Evolutionary conservation across 92 coral and sea anemone genomes (phyloP).

Genomic region (Zoanthus sansibaricus): DNA sequence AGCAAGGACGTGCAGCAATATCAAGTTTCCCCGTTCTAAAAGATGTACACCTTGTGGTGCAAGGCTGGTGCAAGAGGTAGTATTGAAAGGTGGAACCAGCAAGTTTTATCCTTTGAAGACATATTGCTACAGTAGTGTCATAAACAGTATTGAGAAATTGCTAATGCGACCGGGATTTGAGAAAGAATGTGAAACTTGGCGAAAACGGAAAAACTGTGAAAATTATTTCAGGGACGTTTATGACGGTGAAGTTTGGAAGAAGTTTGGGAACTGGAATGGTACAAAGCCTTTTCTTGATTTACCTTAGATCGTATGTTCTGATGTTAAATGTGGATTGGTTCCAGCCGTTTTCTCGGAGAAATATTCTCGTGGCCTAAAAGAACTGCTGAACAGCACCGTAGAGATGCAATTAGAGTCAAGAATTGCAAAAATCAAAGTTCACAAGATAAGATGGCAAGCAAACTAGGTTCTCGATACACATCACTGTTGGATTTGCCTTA

Average conservation of each 20-base stretch:
- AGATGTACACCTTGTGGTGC: slow-evolving; percentile 8
- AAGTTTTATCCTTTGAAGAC: slow-evolving; percentile 26
- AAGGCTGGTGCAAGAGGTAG: background rate
- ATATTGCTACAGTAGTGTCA: slow-evolving; percentile 2
- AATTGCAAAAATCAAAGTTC: slow-evolving; percentile 55
- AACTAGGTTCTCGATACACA: slow-evolving; percentile 50
- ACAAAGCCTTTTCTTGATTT: slow-evolving; percentile 33
- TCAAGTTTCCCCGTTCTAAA: background rate
- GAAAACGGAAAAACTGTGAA: background rate
- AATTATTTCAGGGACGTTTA: slow-evolving; percentile 48
- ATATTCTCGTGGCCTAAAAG: slow-evolving; percentile 56
- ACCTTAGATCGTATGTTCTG: slow-evolving; percentile 46
- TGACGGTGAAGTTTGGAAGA: slow-evolving; percentile 68
- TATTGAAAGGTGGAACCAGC: background rate
- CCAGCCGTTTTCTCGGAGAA: slow-evolving; percentile 56
- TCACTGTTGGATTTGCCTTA: slow-evolving; percentile 42
- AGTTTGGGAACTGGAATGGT: slow-evolving; percentile 47
- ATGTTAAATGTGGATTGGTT: slow-evolving; percentile 64
- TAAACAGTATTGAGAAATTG: slow-evolving; percentile 17
- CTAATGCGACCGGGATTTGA: slow-evolving; percentile 9
- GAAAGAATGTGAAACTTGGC: background rate
- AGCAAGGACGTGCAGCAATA: background rate
- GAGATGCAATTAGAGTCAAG: slow-evolving; percentile 53
- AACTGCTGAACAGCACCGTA: slow-evolving; percentile 43
- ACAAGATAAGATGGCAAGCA: slow-evolving; percentile 44